Percentiles rank a stretch among this genome's conserved stretches.
Conservation (phyloP, 2,797 vertebrate genomes). For the Phalanger gymnotis region DNA sequence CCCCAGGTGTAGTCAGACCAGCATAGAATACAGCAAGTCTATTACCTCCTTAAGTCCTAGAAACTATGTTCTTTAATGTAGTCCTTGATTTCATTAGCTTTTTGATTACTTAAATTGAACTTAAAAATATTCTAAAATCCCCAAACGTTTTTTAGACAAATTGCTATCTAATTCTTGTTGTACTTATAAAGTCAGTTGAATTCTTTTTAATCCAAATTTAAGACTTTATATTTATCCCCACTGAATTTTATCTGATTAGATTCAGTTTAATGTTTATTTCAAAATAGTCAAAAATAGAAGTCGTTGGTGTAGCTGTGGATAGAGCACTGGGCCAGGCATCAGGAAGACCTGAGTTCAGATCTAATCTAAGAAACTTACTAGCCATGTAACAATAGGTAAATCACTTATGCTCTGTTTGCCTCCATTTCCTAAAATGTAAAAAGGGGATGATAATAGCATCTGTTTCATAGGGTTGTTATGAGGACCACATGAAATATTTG, state of each 20-base stretch:
- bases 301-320: neutral
- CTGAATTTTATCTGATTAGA: neutral
- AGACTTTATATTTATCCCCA: neutral
- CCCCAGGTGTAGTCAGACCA: neutral
- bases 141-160: neutral
- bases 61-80: neutral
- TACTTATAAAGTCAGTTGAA: neutral
- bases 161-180: neutral
- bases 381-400: neutral
- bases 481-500: neutral
- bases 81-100: neutral
- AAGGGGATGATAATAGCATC: neutral
- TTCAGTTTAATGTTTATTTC: neutral
- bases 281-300: neutral
- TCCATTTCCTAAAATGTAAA: neutral
- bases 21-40: neutral
- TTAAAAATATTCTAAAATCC: neutral
- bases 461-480: neutral
- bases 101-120: neutral
- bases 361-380: neutral
- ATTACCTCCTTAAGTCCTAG: neutral
- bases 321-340: neutral
- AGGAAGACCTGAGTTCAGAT: neutral
- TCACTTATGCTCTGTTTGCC: neutral
- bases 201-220: neutral